Base-by-base conservation (phyloP, 2,888 invertebrate species). In the Pristionchus arcanus region DNA sequence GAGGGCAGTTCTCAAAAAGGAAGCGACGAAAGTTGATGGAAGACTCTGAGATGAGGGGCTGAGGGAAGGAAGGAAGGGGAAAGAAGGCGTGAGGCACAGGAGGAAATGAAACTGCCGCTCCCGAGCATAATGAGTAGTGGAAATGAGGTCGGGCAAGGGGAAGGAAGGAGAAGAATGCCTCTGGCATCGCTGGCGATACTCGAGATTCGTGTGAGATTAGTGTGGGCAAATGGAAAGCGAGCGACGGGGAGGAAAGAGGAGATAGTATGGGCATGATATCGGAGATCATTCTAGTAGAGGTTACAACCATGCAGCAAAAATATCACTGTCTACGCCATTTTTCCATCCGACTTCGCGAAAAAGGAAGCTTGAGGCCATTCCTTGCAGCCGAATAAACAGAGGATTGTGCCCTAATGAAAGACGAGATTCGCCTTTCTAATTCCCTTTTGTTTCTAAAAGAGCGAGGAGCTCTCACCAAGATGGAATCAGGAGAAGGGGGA, bases 181-280 rank as follows among this genome's bases (percentile, higher is more conserved):
- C 77, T 5, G 71, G 34, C 71, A 71, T 71, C 71, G 71, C n/a
- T 21, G 21, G 42, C 28, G 81, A 81, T 81, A 81, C 81, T 81
- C 49, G 81, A 81, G 81, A 81, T 81, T 53, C 81, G 81, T 81
- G 81, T 81, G 81, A 81, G 81, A 81, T 81, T 81, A 81, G 81
- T 49, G 77, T 15, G 71, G n/a, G 81, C n/a, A 53, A 53, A 81
- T 53, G 81, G 81, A 53, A 81, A 81, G 49, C 4, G 81, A 81
- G 81, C 25, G 49, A 53, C 42, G 42, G 5, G 42, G 49, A 42
- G 81, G 77, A 77, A 71, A 71, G 74, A 34, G 5, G 74, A 28
- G 71, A 74, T 74, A 34, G 74, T 74, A 74, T 74, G 74, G 4
- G 19, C 37, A 7, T 37, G 37, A 19, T 21, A 74, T 63, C 63